These are phyloP conservation scores for Spinibarbus caldwelli DNA, from an alignment of 2,797 vertebrate species.

Conservation along the genomic window DNA sequence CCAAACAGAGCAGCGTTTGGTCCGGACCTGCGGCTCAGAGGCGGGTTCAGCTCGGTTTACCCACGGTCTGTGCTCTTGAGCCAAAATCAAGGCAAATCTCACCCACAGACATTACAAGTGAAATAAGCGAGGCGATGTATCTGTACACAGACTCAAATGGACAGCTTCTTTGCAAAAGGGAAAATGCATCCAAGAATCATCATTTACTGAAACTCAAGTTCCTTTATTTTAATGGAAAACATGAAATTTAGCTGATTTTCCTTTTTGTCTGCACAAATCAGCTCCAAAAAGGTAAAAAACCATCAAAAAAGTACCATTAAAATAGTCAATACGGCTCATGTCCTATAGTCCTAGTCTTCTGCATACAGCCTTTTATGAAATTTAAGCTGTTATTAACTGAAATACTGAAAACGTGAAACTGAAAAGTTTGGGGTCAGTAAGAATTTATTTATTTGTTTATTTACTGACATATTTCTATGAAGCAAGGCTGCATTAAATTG, in stretches of 20 bases:
- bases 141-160: neutral
- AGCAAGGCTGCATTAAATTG: neutral
- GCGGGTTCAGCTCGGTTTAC: neutral
- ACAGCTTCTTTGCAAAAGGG: too few species aligned
- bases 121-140: neutral
- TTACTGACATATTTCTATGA: neutral
- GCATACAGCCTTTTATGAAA: too few species aligned
- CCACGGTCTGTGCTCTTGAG: neutral
- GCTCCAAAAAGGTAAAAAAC: too few species aligned
- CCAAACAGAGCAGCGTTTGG: conserved; percentile 54
- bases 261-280: neutral
- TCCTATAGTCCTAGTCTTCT: too few species aligned
- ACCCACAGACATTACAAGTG: neutral
- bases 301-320: too few species aligned
- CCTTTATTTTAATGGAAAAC: neutral
- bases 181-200: neutral
- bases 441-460: too few species aligned
- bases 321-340: too few species aligned
- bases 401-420: too few species aligned
- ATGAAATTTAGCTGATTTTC: neutral
- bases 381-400: too few species aligned
- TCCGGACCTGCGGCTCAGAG: conserved; percentile 12
- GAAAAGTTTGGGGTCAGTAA: too few species aligned
- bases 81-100: neutral
- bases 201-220: neutral